Evolutionary conservation across 2,888 invertebrate species (phyloP).

Genomic region (Andrena dorsata): DNA sequence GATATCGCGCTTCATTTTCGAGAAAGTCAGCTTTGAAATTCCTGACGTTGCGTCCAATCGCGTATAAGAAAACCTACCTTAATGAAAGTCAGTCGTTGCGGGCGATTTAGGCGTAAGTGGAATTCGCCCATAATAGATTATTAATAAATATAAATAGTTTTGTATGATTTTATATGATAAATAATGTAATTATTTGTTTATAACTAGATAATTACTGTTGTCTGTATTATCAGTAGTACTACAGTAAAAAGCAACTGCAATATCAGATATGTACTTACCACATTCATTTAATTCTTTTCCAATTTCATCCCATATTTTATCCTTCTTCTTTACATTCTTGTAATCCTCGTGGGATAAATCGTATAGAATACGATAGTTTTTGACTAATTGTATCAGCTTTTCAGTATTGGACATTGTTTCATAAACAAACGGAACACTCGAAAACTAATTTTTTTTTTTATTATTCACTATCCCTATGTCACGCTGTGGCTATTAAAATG

Average conservation of each 20-base stretch:
- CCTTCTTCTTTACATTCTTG: background rate
- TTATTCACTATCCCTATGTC: too few species aligned
- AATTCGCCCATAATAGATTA: too few species aligned
- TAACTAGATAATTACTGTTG: background rate
- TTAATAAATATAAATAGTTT: background rate
- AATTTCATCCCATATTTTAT: background rate
- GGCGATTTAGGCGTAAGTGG: too few species aligned
- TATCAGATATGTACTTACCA: conserved; percentile 1
- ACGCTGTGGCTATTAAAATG: too few species aligned
- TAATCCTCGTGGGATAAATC: background rate
- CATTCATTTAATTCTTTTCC: conserved; percentile 8
- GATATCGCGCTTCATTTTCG: too few species aligned
- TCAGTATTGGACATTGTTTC: background rate
- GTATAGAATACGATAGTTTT: background rate
- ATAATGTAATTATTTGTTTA: background rate
- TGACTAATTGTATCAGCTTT: background rate
- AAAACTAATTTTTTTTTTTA: too few species aligned
- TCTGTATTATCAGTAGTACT: conserved; percentile 7
- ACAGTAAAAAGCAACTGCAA: background rate
- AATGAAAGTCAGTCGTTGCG: too few species aligned
- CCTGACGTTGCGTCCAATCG: too few species aligned
- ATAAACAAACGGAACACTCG: too few species aligned
- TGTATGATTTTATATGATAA: too few species aligned
- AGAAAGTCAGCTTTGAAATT: too few species aligned
- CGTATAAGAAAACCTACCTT: too few species aligned